Evolutionary conservation across 1,140 invertebrate genomes (phyloP).

Genomic region (Diachasma alloeum): DNA sequence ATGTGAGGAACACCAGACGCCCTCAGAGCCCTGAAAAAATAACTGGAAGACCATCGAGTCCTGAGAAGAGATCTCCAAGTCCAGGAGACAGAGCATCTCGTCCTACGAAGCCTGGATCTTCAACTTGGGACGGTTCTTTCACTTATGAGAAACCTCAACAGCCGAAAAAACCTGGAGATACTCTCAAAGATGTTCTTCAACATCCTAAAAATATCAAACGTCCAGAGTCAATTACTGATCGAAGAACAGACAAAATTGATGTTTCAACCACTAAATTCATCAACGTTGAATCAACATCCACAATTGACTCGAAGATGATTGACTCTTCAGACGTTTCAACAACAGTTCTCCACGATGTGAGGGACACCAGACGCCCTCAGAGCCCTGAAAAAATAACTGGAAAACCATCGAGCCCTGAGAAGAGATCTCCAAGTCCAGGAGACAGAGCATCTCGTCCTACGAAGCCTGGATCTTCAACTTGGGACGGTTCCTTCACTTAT

Average conservation of each 20-base stretch:
- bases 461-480: slow-evolving; percentile 34
- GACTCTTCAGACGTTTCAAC: slow-evolving; percentile 14
- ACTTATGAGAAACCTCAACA: slow-evolving; percentile 11
- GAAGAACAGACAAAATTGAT: not conserved
- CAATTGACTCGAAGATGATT: slow-evolving; percentile 10
- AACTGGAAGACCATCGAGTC: slow-evolving; percentile 34
- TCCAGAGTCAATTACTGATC: too few relatives aligned
- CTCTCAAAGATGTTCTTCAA: not conserved
- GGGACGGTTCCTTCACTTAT: slow-evolving; percentile 38
- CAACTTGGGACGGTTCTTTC: slow-evolving; percentile 33
- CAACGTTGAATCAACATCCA: slow-evolving; percentile 15
- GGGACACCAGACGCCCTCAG: slow-evolving; percentile 12
- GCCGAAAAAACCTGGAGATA: slow-evolving; percentile 6
- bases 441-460: slow-evolving; percentile 21
- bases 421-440: slow-evolving; percentile 31
- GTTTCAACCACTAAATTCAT: slow-evolving; percentile 8
- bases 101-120: slow-evolving; percentile 21
- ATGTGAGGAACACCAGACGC: slow-evolving; percentile 3
- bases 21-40: slow-evolving; percentile 12
- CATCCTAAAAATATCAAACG: not conserved
- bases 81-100: slow-evolving; percentile 24
- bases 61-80: slow-evolving; percentile 20
- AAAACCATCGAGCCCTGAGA: slow-evolving; percentile 31
- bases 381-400: slow-evolving; percentile 12
- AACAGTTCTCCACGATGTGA: slow-evolving; percentile 19